These are phyloP conservation scores for Bombus waltoni DNA, from an alignment of 1,140 invertebrate genomes.

Conservation along the genomic window DNA sequence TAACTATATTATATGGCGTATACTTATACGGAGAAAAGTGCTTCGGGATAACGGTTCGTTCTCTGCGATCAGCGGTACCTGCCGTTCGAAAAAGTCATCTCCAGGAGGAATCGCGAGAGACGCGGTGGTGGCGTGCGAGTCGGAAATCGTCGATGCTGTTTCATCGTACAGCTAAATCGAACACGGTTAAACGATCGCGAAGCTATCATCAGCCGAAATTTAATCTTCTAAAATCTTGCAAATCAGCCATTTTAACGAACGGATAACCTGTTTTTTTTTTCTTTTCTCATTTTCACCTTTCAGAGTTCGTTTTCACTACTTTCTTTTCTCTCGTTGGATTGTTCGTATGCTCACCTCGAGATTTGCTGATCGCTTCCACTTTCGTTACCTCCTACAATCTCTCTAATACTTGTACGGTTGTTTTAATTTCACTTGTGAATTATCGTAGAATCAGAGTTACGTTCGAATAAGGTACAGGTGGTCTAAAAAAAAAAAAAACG, in stretches of 20 bases:
- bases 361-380: no score
- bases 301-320: no score
- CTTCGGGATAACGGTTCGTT: slow-evolving; percentile 72
- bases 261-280: neutral
- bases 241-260: neutral
- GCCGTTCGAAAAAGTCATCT: slow-evolving; percentile 72
- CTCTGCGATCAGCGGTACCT: slow-evolving; percentile 73
- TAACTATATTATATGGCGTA: slow-evolving; percentile 76
- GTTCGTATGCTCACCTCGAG: no score
- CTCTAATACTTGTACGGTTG: no score
- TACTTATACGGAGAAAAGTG: slow-evolving; percentile 71
- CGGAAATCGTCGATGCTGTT: slow-evolving; percentile 50
- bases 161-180: neutral
- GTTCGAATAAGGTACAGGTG: no score
- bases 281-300: no score
- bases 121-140: slow-evolving; percentile 52
- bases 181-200: neutral
- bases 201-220: neutral
- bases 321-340: no score
- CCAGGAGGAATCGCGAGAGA: slow-evolving; percentile 25
- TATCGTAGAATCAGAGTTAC: no score
- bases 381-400: no score
- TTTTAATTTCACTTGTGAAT: no score
- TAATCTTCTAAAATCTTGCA: neutral
- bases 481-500: no score